Conservation (phyloP, 2,113 vertebrate genomes). For the Neomonachus schauinslandi region DNA sequence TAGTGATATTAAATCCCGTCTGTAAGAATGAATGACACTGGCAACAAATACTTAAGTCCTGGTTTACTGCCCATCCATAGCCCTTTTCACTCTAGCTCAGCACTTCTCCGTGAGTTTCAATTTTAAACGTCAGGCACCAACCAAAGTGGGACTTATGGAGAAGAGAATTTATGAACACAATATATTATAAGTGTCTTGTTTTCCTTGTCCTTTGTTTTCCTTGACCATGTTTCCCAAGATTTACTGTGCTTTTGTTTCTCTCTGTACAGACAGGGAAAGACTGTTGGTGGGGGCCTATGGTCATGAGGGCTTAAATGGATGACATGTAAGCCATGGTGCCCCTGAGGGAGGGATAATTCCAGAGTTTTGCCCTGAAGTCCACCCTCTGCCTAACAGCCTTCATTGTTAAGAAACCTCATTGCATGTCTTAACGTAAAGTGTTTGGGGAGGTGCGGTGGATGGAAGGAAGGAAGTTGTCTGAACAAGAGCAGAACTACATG, state of each 20-base stretch:
- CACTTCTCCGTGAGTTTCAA: neutral
- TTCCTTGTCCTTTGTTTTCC: slow-evolving; percentile 18
- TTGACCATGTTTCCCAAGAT: neutral
- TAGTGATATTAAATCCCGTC: neutral
- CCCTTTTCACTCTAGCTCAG: neutral
- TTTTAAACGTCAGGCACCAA: slow-evolving; percentile 1
- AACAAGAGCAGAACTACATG: neutral
- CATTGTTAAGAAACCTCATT: neutral
- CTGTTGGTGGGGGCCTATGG: neutral
- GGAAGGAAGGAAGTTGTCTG: neutral
- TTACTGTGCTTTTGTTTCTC: neutral
- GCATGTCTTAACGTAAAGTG: neutral
- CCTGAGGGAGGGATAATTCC: neutral
- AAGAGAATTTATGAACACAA: neutral
- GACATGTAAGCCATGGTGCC: neutral
- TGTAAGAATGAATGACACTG: neutral
- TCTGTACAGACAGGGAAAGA: neutral
- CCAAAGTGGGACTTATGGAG: neutral
- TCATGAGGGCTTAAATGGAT: neutral
- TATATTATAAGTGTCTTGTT: neutral
- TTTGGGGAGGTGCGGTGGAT: neutral
- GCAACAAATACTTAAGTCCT: neutral
- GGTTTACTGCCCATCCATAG: neutral
- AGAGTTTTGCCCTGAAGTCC: neutral
- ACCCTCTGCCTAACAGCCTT: neutral